Evolutionary conservation across 2,113 vertebrate species (phyloP), one percentile per base, ranked within the genome.

Genomic region (Myocastor coypus): DNA sequence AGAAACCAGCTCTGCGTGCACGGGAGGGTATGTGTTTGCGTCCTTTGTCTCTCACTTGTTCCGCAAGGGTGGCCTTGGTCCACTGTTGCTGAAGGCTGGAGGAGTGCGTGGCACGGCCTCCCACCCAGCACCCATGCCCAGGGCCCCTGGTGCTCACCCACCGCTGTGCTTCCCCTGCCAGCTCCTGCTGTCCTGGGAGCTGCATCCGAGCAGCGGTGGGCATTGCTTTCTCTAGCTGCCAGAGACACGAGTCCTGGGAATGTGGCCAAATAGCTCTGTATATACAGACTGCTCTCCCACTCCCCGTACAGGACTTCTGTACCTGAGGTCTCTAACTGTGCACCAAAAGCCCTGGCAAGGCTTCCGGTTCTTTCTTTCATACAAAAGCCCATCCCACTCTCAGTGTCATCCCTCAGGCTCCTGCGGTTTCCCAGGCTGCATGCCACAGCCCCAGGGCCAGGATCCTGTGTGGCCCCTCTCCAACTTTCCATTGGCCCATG

Each of bases 21-120:
- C 13, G 11, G 6, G 1, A 19, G 63, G 5, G 19, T 3, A 24
- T 0, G 2, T 1, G 0, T 5, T 17, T 42, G 59, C 28, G 1
- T 46, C 61, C 55, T 6, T 19, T 4, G 6, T 42, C 26, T 80
- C 92, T 22, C 66, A 61, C n/a, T 59, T 50, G 30, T 34, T 59
- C 5, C 12, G 7, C 63, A 16, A 55, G 24, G 1, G 59, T 20
- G 28, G 34, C 5, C 12, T 17, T 13, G 73, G 52, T 7, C 46
- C 22, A 1, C 50, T 46, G 34, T 7, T 40, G 82, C 40, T 94
- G 52, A 50, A 12, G 19, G 17, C 50, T 0, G 0, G 37, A 73
- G 37, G 37, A 24, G 8, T 28, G n/a, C 3, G 12, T 1, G 50
- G 6, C 0, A 17, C 0, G 24, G 11, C 8, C 1, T 7, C 30